These are phyloP conservation scores for Catamblyrhynchus diadema DNA, from an alignment of 2,797 vertebrate species.

Conservation along the genomic window DNA sequence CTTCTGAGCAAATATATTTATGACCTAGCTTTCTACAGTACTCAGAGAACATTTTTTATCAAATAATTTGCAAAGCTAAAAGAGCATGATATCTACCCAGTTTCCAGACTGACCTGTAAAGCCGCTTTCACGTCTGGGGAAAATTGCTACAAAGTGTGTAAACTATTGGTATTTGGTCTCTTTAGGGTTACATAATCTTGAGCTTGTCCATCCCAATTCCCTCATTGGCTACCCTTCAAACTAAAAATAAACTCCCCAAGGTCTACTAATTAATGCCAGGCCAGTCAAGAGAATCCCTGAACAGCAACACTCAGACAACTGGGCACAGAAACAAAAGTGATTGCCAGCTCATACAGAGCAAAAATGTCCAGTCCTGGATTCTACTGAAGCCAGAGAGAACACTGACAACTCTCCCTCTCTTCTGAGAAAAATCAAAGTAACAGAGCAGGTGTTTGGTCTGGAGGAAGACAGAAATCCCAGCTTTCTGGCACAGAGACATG, in stretches of 20 bases:
- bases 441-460: not conserved
- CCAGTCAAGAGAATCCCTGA: constrained; percentile 31
- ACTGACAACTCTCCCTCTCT: constrained; percentile 1
- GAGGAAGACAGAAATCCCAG: not conserved
- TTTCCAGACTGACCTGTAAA: not conserved
- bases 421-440: constrained; percentile 30
- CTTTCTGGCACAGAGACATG: not conserved
- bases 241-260: constrained; percentile 12
- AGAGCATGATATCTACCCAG: not conserved
- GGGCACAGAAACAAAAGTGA: not conserved
- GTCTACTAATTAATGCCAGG: not conserved
- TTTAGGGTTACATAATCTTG: not conserved
- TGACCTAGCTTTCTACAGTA: not conserved
- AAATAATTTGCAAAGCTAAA: not conserved
- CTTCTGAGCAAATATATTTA: not conserved
- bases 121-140: fast-evolving
- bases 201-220: not conserved
- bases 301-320: not conserved
- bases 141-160: not conserved
- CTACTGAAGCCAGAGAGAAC: constrained; percentile 15
- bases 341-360: not conserved
- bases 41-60: not conserved
- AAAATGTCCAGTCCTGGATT: not conserved
- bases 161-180: not conserved
- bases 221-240: not conserved